phyloP scores from a whole-genome alignment of 2,797 vertebrate genomes.

The Callimico goeldii region DNA sequence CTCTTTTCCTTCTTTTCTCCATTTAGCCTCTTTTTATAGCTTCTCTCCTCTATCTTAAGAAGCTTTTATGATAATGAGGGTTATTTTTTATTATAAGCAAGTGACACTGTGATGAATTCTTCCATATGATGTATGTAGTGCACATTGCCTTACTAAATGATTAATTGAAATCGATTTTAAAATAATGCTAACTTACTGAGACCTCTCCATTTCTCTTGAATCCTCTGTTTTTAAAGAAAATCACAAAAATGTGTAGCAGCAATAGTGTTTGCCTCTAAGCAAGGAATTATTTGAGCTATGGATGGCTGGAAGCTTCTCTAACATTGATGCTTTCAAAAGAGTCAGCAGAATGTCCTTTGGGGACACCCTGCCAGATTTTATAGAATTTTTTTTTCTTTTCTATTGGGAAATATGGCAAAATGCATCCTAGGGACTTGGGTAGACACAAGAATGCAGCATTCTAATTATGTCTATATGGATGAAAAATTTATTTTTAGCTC shows the following conservation, averaged over 20 bases:
- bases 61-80: not conserved
- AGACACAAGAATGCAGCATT: constrained; percentile 29
- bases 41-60: not conserved
- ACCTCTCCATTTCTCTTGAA: not conserved
- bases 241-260: not conserved
- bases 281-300: not conserved
- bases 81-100: constrained; percentile 32
- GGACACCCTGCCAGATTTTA: not conserved
- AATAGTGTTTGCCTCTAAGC: not conserved
- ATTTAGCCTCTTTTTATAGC: constrained; percentile 1
- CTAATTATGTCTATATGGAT: not conserved
- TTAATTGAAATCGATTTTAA: constrained; percentile 43
- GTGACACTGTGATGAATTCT: constrained; percentile 14
- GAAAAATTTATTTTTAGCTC: not conserved
- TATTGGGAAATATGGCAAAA: constrained; percentile 15
- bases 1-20: constrained; percentile 16
- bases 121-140: not conserved
- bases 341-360: not conserved
- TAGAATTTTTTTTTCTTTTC: not conserved
- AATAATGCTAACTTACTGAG: constrained; percentile 25
- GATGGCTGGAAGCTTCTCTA: not conserved
- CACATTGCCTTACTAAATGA: not conserved
- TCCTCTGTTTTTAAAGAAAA: not conserved
- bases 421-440: not conserved
- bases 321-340: constrained; percentile 21